Base-by-base conservation (phyloP, 2,797 vertebrate species). In the Callimico goeldii region DNA sequence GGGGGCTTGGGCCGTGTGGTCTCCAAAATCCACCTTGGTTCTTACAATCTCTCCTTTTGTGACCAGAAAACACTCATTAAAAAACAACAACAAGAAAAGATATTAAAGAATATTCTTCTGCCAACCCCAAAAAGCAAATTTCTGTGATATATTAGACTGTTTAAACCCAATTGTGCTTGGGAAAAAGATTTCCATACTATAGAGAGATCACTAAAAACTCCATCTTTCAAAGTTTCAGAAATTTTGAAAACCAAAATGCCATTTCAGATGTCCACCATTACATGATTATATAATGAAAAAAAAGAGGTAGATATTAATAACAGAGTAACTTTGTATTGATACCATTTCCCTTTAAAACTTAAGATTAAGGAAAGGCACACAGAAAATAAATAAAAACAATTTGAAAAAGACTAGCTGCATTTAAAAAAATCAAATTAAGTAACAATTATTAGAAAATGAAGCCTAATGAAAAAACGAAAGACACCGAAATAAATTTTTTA, bases 331-430 rank as follows among this genome's bases (percentile, higher is more conserved):
- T 95, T 70, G 64, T 28, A 76, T 82, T 70, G 24, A 28, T 50
- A 46, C 30, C 30, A 39, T 57, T 52, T 79, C 77, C 96, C 97
- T 80, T 79, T 93, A 96, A 97, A 86, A 90, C 14, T 76, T 67
- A 97, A 90, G 6, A 57, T 84, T 64, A 85, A 94, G 52, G 80
- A 83, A 94, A 9, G 20, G 1, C 7, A 86, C 36, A 73, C 41
- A 77, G 28, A 64, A 97, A 96, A 97, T 14, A 95, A 86, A 97
- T 81, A 75, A 96, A 98, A 70, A 8, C 1, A 50, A 82, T 95
- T 95, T 93, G 55, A 76, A 88, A 3, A 83, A 81, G 57, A 19
- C 19, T 95, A 94, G 88, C 24, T 94, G 76, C 57, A 89, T 89
- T 97, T 93, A 93, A 67, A 97, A 97, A 95, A 19, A 55, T 13